phyloP scores from a whole-genome alignment of 92 coral and sea anemone species.

The Hydrozoanthus gracilis region DNA sequence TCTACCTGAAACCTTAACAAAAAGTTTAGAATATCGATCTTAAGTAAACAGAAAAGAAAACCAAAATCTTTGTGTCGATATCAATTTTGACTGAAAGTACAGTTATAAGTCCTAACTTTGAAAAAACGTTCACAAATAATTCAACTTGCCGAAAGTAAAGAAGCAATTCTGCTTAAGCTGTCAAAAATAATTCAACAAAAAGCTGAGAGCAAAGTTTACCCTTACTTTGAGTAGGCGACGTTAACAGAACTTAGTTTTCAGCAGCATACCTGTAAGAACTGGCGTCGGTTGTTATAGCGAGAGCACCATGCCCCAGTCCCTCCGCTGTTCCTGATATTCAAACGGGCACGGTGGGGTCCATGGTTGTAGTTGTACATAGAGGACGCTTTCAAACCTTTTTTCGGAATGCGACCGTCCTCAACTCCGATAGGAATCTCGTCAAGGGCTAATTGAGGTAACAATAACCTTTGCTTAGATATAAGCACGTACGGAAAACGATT shows the following conservation, averaged over 20 bases:
- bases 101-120: too few species aligned
- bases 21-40: too few species aligned
- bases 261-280: constrained; percentile 75
- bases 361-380: constrained; percentile 79
- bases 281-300: constrained; percentile 79
- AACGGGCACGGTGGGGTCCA: constrained; percentile 78
- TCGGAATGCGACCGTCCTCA: constrained; percentile 81
- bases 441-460: constrained; percentile 22
- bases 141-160: too few species aligned
- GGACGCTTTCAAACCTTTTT: constrained; percentile 65
- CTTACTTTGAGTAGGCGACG: not conserved
- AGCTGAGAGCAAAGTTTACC: too few species aligned
- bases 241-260: not conserved
- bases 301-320: constrained; percentile 89
- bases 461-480: not conserved
- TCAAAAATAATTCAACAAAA: too few species aligned
- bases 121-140: too few species aligned
- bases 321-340: constrained; percentile 73
- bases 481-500: too few species aligned
- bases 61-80: too few species aligned
- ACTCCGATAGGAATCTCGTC: constrained; percentile 81
- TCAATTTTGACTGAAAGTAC: too few species aligned
- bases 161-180: too few species aligned
- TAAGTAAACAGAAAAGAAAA: too few species aligned
- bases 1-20: too few species aligned